These are phyloP conservation scores for Subacronicta megacephala DNA, from an alignment of 2,888 invertebrate species.

Conservation along the genomic window DNA sequence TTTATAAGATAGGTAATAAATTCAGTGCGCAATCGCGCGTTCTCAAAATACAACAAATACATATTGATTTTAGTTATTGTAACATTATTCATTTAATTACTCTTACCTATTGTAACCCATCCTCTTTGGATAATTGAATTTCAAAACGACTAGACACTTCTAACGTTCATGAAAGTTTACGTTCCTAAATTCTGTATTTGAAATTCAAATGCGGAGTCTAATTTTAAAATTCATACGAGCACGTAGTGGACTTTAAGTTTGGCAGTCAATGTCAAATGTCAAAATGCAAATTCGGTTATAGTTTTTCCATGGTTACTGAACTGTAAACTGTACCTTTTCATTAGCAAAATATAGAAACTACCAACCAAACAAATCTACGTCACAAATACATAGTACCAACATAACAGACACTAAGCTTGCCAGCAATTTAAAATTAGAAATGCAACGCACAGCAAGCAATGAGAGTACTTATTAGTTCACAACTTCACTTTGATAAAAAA, in stretches of 20 bases:
- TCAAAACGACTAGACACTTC: neutral
- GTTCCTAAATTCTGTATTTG: conserved; percentile 17
- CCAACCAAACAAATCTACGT: conserved; percentile 20
- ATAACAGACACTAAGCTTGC: conserved; percentile 11
- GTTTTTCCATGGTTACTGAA: conserved; percentile 2
- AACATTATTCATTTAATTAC: too few relatives aligned
- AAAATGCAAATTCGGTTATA: conserved; percentile 16
- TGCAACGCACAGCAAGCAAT: conserved; percentile 1
- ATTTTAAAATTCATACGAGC: conserved; percentile 16
- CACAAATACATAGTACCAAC: conserved; percentile 30
- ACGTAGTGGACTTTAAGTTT: conserved; percentile 11
- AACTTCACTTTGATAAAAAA: too few relatives aligned
- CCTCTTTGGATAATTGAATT: neutral
- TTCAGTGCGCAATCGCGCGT: too few relatives aligned
- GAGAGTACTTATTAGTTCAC: too few relatives aligned
- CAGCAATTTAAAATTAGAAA: conserved; percentile 15
- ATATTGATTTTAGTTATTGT: too few relatives aligned
- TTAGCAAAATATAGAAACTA: neutral
- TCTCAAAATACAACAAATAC: too few relatives aligned
- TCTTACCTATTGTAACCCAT: too few relatives aligned
- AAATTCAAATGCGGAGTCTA: conserved; percentile 16
- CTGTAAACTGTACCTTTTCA: too few relatives aligned
- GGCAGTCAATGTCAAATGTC: conserved; percentile 40
- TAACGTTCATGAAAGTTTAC: neutral
- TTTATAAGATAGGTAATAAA: too few relatives aligned